Base-by-base conservation (phyloP, 1,140 invertebrate species). In the Chelonus insularis region DNA sequence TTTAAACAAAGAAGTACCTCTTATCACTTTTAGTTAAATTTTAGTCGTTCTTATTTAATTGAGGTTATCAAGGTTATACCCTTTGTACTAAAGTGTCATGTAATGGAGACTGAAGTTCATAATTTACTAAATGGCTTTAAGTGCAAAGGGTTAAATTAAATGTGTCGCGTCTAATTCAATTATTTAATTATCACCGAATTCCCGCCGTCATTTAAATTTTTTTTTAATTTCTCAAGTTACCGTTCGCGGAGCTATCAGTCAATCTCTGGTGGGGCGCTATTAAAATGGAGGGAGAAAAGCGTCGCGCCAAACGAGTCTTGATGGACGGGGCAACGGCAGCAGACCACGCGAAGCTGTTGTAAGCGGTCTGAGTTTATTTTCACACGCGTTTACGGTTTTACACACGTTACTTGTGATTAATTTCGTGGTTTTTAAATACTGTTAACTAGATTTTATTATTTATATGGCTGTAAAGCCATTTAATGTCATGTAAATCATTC, bases 301-400 rank as follows among this genome's bases (percentile, higher is more conserved):
- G 52, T 62, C 51, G 51, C 60, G 51, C 58, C 58, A 60, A 60
- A 54, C 59, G 59, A 34, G 59, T 54, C 59, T 51, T 36, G 32
- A 54, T 55, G 29, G 59, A 45, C 59, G 51, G 41, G 59, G 50
- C 16, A 55, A 58, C 56, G 43, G 43, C 56, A 48, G 56, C 56
- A 41, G 56, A 21, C 56, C 43, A 58, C 56, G 56, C 56, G 41
- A 58, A 58, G 56, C 41, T 47, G 45, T 47, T 58, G 23, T 11
- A 12, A 23, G 9, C 25, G 23, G 11, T 54, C 12, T 37, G 21
- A 45, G 23, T 36, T 1, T 52, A 25, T n/a, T 2, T 48, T n/a
- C 23, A 18, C 12, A 12, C 23, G 52, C 20, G 37, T 25, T 55
- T 39, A 52, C 47, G n/a, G 16, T 36, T 29, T 52, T 36, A 4